Base-by-base conservation (phyloP, 2,888 invertebrate species). In the Steinernema scapterisci region DNA sequence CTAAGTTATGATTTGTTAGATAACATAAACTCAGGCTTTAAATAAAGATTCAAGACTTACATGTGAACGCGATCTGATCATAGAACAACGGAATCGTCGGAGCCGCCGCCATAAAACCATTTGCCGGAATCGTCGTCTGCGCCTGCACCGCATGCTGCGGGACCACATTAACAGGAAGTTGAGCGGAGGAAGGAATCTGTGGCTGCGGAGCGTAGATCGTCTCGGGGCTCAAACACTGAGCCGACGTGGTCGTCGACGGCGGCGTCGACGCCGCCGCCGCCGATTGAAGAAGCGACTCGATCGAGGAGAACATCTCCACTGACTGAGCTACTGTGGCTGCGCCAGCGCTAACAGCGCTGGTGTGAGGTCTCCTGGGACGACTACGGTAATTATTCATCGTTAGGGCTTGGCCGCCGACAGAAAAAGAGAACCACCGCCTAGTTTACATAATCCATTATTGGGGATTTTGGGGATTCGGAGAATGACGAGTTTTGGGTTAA, bases 341-440 rank as follows among this genome's bases (percentile, higher is more conserved):
- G 25, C 38, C 25, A 6, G 31, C 31, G 16, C 16, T 52, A 1
- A 19, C 23, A 19, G n/a, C 52, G 21, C 21, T 23, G 21, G 21
- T n/a, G n/a, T 9, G 31, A 21, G 11, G 6, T 63, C 63, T 31
- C 63, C 27, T 5, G 63, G n/a, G 63, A 27, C 63, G 63, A 63
- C 63, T 63, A 63, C 63, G 63, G 63, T 63, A 63, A 63, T 63
- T 63, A 63, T 63, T 63, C 63, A 63, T 63, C 27, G 63, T 63
- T 63, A 63, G 16, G 38, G 63, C 63, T 6, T 6, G 16, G 11
- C 7, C 21, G 27, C 21, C 23, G 63, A 2, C 31, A 1, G 21
- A 23, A 52, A 52, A 52, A 52, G 52, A 52, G 23, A 23, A 38
- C 38, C 63, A 27, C 63, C 63, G 63, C 63, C 63, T 63, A 63